Conservation (phyloP, 2,888 invertebrate genomes). For the Epirrhoe tristata region DNA sequence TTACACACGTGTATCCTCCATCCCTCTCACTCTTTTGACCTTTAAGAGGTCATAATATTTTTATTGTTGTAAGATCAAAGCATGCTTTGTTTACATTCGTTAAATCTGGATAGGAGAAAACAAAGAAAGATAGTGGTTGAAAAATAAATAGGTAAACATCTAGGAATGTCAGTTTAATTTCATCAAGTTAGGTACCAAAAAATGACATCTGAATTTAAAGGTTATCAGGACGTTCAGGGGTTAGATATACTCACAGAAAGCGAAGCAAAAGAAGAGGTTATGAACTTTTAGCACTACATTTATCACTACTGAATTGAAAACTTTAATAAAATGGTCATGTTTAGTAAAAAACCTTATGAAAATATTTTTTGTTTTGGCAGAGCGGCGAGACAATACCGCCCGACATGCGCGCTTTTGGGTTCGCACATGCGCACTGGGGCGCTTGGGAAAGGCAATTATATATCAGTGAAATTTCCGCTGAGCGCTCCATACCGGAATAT, state of each 20-base stretch:
- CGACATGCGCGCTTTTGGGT: conserved; percentile 67
- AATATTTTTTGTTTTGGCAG: conserved; percentile 63
- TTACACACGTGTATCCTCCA: conserved; percentile 37
- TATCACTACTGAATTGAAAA: conserved; percentile 28
- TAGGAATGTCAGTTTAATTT: neutral
- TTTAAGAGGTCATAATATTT: conserved; percentile 37
- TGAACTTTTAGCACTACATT: conserved; percentile 34
- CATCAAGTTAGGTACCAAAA: conserved; percentile 12
- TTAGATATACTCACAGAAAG: conserved; percentile 39
- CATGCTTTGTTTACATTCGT: conserved; percentile 10
- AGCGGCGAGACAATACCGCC: conserved; percentile 54
- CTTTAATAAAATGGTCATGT: conserved; percentile 14
- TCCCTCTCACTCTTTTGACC: conserved; percentile 36
- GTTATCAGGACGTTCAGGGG: conserved; percentile 28
- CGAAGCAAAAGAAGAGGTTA: conserved; percentile 33
- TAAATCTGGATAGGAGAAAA: neutral
- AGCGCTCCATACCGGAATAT: conserved; percentile 64
- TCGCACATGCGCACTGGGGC: conserved; percentile 63
- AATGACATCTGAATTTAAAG: conserved; percentile 25
- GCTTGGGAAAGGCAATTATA: conserved; percentile 65
- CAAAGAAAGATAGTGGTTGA: neutral
- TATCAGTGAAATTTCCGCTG: conserved; percentile 74
- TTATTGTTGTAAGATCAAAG: conserved; percentile 15
- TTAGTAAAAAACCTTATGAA: conserved; percentile 37
- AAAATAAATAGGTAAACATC: neutral